Evolutionary conservation across 2,797 vertebrate species (phyloP).

Genomic region (Sandelia bainsii): DNA sequence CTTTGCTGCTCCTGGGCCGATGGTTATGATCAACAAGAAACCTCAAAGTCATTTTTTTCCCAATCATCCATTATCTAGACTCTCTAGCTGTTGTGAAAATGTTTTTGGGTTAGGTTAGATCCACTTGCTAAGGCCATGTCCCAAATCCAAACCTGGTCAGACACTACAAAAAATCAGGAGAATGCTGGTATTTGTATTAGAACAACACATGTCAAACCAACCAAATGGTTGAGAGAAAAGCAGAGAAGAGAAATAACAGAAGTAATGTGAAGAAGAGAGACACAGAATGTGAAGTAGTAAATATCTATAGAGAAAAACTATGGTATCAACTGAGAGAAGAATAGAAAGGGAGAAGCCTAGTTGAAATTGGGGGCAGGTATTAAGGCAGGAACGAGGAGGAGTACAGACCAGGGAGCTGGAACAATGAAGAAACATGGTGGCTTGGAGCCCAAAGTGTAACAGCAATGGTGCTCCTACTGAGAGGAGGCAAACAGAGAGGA

Average conservation of each 20-base stretch:
- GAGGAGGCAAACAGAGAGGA: slow-evolving; percentile 14
- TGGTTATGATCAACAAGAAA: no score
- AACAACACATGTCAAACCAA: no score
- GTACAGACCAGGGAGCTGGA: neutral
- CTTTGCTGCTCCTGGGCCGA: no score
- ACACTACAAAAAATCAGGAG: no score
- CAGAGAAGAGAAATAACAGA: neutral
- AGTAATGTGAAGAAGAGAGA: slow-evolving; percentile 2
- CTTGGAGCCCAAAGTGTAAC: slow-evolving; percentile 12
- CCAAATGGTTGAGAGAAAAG: neutral
- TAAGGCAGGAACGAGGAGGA: slow-evolving; percentile 5
- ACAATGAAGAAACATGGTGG: slow-evolving; percentile 16
- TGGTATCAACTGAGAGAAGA: neutral
- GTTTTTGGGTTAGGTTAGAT: no score
- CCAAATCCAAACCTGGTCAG: neutral
- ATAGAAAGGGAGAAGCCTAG: neutral
- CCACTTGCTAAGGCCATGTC: no score
- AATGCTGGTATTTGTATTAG: neutral
- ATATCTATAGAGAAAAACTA: neutral
- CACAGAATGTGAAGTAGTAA: slow-evolving; percentile 7
- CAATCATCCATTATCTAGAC: no score
- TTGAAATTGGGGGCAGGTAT: slow-evolving; percentile 19
- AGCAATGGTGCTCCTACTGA: slow-evolving; percentile 7
- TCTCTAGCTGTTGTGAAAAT: no score
- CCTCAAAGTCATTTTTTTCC: no score